Conservation (phyloP, 1,140 invertebrate genomes). For the Conopomorpha cramerella region DNA sequence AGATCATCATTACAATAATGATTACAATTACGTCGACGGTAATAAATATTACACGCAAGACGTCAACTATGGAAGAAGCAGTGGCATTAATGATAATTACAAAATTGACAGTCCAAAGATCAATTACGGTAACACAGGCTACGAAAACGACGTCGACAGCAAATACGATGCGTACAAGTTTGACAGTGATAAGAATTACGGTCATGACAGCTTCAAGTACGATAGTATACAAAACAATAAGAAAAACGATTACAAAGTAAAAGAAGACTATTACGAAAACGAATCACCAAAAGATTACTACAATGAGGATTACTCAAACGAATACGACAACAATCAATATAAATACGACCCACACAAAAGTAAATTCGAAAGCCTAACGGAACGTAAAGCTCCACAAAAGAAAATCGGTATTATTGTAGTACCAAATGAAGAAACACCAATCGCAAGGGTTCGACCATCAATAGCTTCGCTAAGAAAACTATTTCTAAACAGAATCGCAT, state of each 20-base stretch:
- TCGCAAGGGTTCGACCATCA: constrained; percentile 19
- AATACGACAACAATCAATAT: constrained; percentile 17
- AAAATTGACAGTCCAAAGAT: too few relatives aligned
- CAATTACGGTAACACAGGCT: not conserved
- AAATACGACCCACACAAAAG: constrained; percentile 23
- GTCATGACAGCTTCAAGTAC: constrained; percentile 1
- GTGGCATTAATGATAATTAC: not conserved
- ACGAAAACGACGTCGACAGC: not conserved
- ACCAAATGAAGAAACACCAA: constrained; percentile 6
- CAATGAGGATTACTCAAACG: constrained; percentile 28
- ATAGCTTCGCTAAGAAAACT: constrained; percentile 29
- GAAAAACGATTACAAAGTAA: not conserved
- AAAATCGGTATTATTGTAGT: constrained; percentile 4
- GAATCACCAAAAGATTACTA: constrained; percentile 33
- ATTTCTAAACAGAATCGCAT: constrained; percentile 14
- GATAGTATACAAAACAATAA: not conserved
- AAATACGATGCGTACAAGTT: not conserved
- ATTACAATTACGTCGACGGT: too few relatives aligned
- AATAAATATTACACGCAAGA: too few relatives aligned
- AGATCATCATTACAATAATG: constrained; percentile 6
- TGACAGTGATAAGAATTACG: constrained; percentile 8
- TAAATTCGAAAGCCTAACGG: constrained; percentile 12
- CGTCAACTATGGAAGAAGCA: constrained; percentile 1
- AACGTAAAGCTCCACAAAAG: constrained; percentile 2
- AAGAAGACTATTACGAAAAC: not conserved